These are phyloP conservation scores for Tinamus major DNA, from an alignment of 2,797 vertebrate genomes.

Conservation along the genomic window DNA sequence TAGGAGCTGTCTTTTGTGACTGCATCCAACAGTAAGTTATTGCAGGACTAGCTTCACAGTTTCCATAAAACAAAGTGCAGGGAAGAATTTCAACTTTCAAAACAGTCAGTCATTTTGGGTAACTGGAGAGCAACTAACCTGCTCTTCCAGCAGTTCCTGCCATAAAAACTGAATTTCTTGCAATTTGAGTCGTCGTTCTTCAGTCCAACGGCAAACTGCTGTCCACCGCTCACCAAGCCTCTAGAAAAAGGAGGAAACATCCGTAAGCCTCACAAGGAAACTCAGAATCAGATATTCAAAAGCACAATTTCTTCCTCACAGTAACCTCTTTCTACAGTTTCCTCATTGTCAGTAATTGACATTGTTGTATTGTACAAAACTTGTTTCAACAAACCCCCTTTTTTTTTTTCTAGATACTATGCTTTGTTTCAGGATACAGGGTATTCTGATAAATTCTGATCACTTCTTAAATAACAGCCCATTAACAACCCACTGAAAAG, in stretches of 20 bases:
- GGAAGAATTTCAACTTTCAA: background rate
- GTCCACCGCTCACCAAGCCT: conserved; percentile 96
- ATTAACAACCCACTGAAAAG: background rate
- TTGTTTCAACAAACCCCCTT: background rate
- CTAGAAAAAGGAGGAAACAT: conserved; percentile 67
- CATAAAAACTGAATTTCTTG: conserved; percentile 90
- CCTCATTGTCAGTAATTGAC: background rate
- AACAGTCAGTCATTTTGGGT: background rate
- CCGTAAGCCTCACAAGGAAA: background rate
- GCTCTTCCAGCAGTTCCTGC: conserved; percentile 93
- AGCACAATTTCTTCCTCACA: background rate
- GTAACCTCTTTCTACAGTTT: background rate
- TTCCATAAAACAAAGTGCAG: background rate
- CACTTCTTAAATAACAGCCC: background rate
- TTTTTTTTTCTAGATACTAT: background rate
- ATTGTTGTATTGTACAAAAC: background rate
- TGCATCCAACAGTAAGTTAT: background rate
- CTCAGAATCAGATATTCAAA: background rate
- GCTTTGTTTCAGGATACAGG: background rate
- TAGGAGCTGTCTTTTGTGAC: too few relatives aligned
- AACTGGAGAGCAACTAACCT: conserved; percentile 80
- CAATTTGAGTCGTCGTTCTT: conserved; percentile 90
- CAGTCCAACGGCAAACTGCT: conserved; percentile 97
- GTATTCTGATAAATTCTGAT: background rate
- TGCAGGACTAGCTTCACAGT: background rate